Conservation (phyloP, 2,797 vertebrate genomes). For the Channa striata region DNA sequence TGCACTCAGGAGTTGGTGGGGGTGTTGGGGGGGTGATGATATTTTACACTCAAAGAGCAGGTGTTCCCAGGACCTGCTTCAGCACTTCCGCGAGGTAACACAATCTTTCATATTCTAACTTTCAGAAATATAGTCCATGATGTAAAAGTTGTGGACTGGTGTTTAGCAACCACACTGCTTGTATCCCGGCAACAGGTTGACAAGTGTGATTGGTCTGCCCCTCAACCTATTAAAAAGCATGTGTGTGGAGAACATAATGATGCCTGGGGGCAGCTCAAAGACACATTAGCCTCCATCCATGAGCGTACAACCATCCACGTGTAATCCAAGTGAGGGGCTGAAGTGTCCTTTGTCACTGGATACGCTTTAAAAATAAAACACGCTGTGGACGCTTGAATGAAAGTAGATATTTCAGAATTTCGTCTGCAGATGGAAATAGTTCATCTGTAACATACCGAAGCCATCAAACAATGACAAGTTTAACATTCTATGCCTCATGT, state of each 20-base stretch:
- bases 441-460: constrained; percentile 63
- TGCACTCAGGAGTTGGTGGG: constrained; percentile 43
- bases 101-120: constrained; percentile 92
- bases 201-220: constrained; percentile 86
- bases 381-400: constrained; percentile 79
- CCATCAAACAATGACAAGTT: constrained; percentile 66
- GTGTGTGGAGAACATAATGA: constrained; percentile 84
- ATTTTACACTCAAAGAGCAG: constrained; percentile 88
- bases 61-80: constrained; percentile 88
- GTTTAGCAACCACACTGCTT: constrained; percentile 87
- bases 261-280: constrained; percentile 85
- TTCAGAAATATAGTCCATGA: constrained; percentile 97
- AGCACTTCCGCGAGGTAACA: constrained; percentile 90
- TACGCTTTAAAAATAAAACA: constrained; percentile 94
- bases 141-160: constrained; percentile 92
- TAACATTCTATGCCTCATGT: constrained; percentile 28
- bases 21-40: constrained; percentile 66
- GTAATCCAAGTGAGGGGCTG: constrained; percentile 90
- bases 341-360: constrained; percentile 90
- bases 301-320: constrained; percentile 85
- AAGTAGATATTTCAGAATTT: constrained; percentile 83
- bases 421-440: constrained; percentile 70
- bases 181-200: constrained; percentile 84
- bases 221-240: constrained; percentile 86
- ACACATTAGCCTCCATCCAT: constrained; percentile 82